Evolutionary conservation across 2,888 invertebrate genomes (phyloP).

Genomic region (Drosophila kuntzei): DNA sequence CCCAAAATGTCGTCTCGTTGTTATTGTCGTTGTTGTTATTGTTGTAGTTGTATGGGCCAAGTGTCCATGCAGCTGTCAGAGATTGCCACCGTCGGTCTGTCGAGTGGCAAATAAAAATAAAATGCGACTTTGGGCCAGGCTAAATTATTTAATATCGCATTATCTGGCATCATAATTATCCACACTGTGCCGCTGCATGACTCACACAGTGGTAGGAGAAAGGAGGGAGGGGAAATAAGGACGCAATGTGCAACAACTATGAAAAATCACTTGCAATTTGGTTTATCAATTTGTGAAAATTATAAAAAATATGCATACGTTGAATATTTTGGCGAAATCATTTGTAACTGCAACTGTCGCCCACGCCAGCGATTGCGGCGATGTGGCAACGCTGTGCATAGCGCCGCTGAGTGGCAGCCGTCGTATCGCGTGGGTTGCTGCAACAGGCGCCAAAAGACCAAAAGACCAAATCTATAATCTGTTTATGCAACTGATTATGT

Average conservation of each 20-base stretch:
- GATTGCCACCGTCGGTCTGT: conserved; percentile 65
- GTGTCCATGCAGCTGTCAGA: conserved; percentile 78
- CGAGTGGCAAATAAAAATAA: conserved; percentile 67
- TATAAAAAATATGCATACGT: conserved; percentile 83
- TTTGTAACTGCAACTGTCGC: conserved; percentile 71
- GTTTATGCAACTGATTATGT: conserved; percentile 74
- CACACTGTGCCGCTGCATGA: conserved; percentile 46
- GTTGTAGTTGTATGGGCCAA: conserved; percentile 38
- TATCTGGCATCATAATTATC: conserved; percentile 84
- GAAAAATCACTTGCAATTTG: conserved; percentile 83
- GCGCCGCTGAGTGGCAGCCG: conserved; percentile 46
- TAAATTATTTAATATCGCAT: conserved; percentile 78
- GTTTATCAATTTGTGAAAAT: conserved; percentile 83
- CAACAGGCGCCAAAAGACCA: conserved; percentile 55
- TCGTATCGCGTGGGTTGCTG: conserved; percentile 60
- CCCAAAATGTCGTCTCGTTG: conserved; percentile 28
- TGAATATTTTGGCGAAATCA: conserved; percentile 81
- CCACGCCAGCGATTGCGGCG: conserved; percentile 61
- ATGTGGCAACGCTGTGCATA: conserved; percentile 72
- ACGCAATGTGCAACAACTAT: conserved; percentile 47
- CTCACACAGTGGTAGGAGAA: conserved; percentile 39
- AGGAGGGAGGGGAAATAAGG: neutral
- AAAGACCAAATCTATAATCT: conserved; percentile 65
- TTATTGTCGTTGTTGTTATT: conserved; percentile 23
- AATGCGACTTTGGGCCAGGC: conserved; percentile 49